phyloP scores from a whole-genome alignment of 2,113 vertebrate species.

The Rhynchomys soricoides region DNA sequence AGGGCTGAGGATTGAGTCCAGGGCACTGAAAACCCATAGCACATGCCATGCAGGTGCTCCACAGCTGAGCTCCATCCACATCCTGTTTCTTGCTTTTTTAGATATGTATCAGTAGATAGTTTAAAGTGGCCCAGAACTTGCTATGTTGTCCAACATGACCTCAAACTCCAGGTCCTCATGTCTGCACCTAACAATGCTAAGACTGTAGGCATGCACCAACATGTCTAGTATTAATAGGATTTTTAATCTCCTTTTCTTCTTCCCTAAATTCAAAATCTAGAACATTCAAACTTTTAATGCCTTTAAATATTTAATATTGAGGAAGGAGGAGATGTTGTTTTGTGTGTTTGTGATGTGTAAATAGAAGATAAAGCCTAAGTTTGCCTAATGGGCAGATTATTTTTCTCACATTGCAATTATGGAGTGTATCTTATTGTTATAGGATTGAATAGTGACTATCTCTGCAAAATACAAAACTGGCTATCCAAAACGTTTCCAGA shows the following conservation, averaged over 20 bases:
- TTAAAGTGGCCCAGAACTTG: background rate
- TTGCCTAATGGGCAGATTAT: background rate
- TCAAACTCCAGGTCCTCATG: background rate
- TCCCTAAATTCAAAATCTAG: conserved; percentile 24
- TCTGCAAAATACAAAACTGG: background rate
- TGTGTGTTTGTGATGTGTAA: background rate
- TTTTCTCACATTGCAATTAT: conserved; percentile 30
- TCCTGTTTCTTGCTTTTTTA: background rate
- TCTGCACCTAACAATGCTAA: too few species aligned
- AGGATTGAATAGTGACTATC: conserved; percentile 8
- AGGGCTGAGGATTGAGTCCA: background rate
- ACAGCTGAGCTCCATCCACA: background rate
- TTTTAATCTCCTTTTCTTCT: background rate
- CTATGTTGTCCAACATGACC: background rate
- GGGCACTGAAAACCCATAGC: too few species aligned
- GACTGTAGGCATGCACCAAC: too few species aligned
- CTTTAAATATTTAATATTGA: background rate
- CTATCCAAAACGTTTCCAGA: background rate
- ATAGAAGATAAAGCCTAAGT: conserved; percentile 2
- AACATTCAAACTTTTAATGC: background rate
- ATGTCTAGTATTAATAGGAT: background rate
- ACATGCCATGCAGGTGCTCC: background rate
- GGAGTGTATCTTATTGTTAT: background rate
- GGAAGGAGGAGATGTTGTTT: background rate
- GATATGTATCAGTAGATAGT: background rate